These are phyloP conservation scores for Oxygymnocypris stewartii DNA, from an alignment of 2,113 vertebrate species.

Conservation along the genomic window DNA sequence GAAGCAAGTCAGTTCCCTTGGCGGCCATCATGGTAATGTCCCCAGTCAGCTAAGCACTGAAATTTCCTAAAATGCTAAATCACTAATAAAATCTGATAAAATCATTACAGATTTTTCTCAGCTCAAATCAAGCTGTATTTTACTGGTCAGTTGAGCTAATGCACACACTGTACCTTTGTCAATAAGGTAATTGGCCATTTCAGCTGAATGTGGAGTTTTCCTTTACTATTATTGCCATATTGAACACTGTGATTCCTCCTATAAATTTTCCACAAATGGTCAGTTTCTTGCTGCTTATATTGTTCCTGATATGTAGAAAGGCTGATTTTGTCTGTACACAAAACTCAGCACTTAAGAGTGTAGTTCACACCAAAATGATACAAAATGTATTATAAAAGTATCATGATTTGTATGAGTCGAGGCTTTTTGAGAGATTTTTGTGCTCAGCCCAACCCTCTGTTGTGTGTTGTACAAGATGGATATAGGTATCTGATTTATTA, in stretches of 20 bases:
- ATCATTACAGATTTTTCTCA: not conserved
- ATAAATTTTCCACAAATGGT: not conserved
- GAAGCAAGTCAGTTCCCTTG: not conserved
- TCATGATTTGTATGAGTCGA: not conserved
- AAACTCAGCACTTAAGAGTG: not conserved
- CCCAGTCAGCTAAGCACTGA: not conserved
- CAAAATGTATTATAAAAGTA: not conserved
- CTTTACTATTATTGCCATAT: not conserved
- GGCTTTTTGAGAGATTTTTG: not conserved
- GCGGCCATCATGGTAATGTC: not conserved
- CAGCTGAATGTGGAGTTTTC: not conserved
- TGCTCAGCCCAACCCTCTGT: not conserved
- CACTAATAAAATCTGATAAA: not conserved
- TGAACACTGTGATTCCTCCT: not conserved
- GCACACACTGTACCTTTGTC: not conserved
- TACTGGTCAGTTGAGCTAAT: not conserved
- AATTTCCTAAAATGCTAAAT: not conserved
- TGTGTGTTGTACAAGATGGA: too few species aligned
- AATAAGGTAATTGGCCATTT: not conserved
- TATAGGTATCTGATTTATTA: too few species aligned
- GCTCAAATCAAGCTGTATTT: not conserved
- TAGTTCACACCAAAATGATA: too few species aligned
- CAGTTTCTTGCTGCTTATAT: not conserved
- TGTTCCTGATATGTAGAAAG: not conserved
- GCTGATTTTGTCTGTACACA: not conserved